These are phyloP conservation scores for Leptinotarsa haldemani DNA, from an alignment of 2,888 invertebrate species.

Conservation along the genomic window DNA sequence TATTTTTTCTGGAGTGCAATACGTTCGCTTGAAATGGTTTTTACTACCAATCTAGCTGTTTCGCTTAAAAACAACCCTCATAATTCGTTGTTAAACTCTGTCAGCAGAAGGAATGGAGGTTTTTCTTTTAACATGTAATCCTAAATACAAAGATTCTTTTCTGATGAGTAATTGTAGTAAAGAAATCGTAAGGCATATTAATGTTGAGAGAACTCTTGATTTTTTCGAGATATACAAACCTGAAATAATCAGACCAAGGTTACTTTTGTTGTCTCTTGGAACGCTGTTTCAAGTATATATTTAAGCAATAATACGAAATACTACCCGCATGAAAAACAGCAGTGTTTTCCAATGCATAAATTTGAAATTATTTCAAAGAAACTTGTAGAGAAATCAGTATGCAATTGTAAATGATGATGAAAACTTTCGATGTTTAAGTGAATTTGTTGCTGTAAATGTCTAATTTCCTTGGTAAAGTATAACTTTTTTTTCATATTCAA, in stretches of 20 bases:
- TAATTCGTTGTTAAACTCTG: no score
- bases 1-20: no score
- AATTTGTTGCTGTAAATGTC: not conserved
- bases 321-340: not conserved
- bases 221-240: not conserved
- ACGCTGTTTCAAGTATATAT: not conserved
- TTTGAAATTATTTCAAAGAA: constrained; percentile 4
- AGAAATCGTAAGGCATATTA: not conserved
- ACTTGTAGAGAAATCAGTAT: not conserved
- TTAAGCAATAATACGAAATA: not conserved
- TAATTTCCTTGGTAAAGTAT: not conserved
- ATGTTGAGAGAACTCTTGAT: not conserved
- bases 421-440: not conserved
- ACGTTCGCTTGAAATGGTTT: no score
- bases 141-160: no score
- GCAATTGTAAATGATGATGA: not conserved
- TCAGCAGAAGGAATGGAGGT: no score
- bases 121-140: no score
- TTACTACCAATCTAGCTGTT: no score
- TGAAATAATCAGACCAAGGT: not conserved
- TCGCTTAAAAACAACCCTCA: no score
- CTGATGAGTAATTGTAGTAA: not conserved
- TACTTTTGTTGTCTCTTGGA: not conserved
- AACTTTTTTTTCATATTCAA: not conserved
- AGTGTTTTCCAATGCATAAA: not conserved